Evolutionary conservation across 2,888 invertebrate species (phyloP).

Genomic region (Diaprepes abbreviatus): DNA sequence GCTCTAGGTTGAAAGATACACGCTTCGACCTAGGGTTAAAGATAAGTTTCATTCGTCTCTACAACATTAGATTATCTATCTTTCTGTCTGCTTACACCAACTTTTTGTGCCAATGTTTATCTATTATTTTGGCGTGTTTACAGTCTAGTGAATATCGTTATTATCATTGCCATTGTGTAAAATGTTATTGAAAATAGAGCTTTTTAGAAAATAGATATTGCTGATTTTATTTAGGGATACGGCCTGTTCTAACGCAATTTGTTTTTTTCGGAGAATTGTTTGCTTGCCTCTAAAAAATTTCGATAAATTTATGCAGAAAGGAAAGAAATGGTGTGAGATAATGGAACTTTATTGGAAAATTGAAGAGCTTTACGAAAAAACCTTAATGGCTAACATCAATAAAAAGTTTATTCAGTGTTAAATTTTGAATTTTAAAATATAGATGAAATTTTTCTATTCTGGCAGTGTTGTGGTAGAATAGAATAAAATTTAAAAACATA

Average conservation of each 20-base stretch:
- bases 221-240: background rate
- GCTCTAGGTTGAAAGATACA: constrained; percentile 44
- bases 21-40: constrained; percentile 23
- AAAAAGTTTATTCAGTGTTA: no score
- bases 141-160: constrained; percentile 36
- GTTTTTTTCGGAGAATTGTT: background rate
- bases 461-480: no score
- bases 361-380: no score
- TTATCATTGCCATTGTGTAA: constrained; percentile 25
- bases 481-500: no score
- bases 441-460: no score
- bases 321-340: no score
- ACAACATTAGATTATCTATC: constrained; percentile 42
- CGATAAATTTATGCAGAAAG: no score
- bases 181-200: constrained; percentile 29
- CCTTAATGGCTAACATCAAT: no score
- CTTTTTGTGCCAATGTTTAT: constrained; percentile 42
- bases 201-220: constrained; percentile 7
- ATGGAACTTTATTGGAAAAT: no score
- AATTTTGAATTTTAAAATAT: no score
- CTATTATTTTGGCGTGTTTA: constrained; percentile 36
- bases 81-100: constrained; percentile 22
- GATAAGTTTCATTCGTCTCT: constrained; percentile 35
- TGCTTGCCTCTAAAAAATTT: no score
- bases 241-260: background rate